Evolutionary conservation across 2,113 vertebrate genomes (phyloP).

Genomic region (Miniopterus natalensis): DNA sequence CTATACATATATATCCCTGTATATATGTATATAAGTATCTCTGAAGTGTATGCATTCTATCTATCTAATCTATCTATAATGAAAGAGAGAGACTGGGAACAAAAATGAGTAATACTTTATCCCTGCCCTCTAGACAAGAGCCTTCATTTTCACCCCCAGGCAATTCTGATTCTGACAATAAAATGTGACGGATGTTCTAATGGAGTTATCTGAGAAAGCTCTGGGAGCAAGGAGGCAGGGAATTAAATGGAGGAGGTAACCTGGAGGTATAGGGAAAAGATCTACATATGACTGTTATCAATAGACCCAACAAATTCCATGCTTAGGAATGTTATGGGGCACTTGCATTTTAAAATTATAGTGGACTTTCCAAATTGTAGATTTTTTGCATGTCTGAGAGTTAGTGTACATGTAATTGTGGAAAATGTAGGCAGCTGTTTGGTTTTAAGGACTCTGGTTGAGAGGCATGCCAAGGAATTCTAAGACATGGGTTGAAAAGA

Average conservation of each 20-base stretch:
- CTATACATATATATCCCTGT: background rate
- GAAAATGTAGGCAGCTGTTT: background rate
- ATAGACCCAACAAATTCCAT: background rate
- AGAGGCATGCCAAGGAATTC: background rate
- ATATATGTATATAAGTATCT: background rate
- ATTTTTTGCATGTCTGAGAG: slow-evolving; percentile 65
- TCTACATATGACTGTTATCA: background rate
- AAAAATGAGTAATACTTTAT: background rate
- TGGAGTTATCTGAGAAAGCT: background rate
- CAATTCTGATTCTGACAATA: background rate
- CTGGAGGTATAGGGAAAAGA: background rate
- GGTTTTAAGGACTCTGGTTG: background rate
- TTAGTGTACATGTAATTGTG: background rate
- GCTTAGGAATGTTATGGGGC: background rate
- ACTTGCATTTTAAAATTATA: slow-evolving; percentile 40
- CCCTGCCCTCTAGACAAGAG: background rate
- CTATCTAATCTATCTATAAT: background rate
- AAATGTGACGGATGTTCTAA: background rate
- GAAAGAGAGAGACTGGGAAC: background rate
- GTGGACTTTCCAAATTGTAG: slow-evolving; percentile 49
- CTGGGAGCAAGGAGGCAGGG: background rate
- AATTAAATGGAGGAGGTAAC: background rate
- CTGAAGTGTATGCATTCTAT: background rate
- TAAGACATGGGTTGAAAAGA: background rate
- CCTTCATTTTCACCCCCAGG: background rate